A percentile compares a stretch with the other conserved stretches of the same genome.
phyloP scores from a whole-genome alignment of 2,888 invertebrate species.

The Laspeyria flexula region DNA sequence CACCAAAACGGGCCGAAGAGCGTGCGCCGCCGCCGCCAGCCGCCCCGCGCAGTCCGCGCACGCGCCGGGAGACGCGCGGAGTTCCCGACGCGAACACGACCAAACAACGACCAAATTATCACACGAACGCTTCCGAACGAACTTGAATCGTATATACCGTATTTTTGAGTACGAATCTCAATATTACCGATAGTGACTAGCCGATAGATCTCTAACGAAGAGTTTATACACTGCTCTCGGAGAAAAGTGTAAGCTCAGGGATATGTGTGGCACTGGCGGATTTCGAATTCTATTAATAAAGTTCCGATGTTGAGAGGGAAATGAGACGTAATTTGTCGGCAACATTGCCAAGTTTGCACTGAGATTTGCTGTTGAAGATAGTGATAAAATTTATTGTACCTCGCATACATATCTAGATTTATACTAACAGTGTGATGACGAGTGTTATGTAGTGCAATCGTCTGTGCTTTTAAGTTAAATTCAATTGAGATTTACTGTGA shows the following conservation, averaged over 20 bases:
- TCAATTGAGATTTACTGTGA: slow-evolving; percentile 50
- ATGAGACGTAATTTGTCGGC: slow-evolving; percentile 70
- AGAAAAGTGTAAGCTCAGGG: slow-evolving; percentile 47
- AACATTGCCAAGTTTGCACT: slow-evolving; percentile 78
- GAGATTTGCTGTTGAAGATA: slow-evolving; percentile 66
- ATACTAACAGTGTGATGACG: slow-evolving; percentile 64
- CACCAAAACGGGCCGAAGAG: slow-evolving; percentile 61
- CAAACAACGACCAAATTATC: slow-evolving; percentile 63
- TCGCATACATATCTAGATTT: slow-evolving; percentile 65
- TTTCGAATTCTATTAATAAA: slow-evolving; percentile 74
- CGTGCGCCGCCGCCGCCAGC: slow-evolving; percentile 29
- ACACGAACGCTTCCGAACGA: slow-evolving; percentile 77
- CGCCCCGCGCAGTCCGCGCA: slow-evolving; percentile 62
- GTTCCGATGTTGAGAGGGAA: slow-evolving; percentile 64
- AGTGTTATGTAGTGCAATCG: slow-evolving; percentile 54
- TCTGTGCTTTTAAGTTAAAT: slow-evolving; percentile 50
- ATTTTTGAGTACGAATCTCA: slow-evolving; percentile 53
- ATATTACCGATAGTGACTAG: slow-evolving; percentile 48
- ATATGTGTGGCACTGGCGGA: slow-evolving; percentile 53
- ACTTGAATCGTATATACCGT: slow-evolving; percentile 59
- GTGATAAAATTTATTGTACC: slow-evolving; percentile 71
- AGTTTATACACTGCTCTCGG: slow-evolving; percentile 42
- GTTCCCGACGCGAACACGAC: slow-evolving; percentile 64
- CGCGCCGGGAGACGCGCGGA: slow-evolving; percentile 69
- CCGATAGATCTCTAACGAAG: slow-evolving; percentile 33